These are phyloP conservation scores for Paraescarpia echinospica DNA, from an alignment of 1,140 invertebrate genomes.

Conservation along the genomic window DNA sequence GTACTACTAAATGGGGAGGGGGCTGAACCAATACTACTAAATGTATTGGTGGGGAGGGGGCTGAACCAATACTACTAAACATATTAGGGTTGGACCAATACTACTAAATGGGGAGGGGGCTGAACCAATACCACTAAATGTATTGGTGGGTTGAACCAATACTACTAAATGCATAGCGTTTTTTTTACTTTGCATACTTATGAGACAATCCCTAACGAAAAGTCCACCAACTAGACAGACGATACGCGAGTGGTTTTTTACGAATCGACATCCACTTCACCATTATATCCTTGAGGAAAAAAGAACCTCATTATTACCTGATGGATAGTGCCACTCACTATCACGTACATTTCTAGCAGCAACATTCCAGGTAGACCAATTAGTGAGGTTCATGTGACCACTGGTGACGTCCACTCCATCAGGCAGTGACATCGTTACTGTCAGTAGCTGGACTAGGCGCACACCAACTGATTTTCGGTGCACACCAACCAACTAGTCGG, in stretches of 20 bases:
- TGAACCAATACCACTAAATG: too few relatives aligned
- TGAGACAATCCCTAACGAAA: background rate
- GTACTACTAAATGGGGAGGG: too few relatives aligned
- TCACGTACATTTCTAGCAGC: background rate
- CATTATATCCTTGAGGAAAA: background rate
- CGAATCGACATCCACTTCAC: background rate
- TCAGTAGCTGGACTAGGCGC: background rate
- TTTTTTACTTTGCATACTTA: too few relatives aligned
- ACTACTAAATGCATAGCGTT: too few relatives aligned
- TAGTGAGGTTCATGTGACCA: background rate
- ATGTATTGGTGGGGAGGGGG: too few relatives aligned
- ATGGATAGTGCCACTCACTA: background rate
- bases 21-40: too few relatives aligned
- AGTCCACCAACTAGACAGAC: background rate
- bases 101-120: too few relatives aligned
- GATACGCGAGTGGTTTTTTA: background rate
- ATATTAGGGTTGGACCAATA: too few relatives aligned
- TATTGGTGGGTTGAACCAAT: too few relatives aligned
- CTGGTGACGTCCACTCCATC: background rate
- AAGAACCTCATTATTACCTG: background rate
- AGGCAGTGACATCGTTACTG: background rate
- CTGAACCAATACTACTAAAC: too few relatives aligned
- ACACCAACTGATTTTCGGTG: too few relatives aligned
- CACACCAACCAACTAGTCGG: too few relatives aligned
- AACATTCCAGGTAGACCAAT: background rate